Percentiles rank a stretch among this genome's conserved stretches.
Conservation (phyloP, 2,888 invertebrate genomes). For the Lumbricus terrestris region DNA sequence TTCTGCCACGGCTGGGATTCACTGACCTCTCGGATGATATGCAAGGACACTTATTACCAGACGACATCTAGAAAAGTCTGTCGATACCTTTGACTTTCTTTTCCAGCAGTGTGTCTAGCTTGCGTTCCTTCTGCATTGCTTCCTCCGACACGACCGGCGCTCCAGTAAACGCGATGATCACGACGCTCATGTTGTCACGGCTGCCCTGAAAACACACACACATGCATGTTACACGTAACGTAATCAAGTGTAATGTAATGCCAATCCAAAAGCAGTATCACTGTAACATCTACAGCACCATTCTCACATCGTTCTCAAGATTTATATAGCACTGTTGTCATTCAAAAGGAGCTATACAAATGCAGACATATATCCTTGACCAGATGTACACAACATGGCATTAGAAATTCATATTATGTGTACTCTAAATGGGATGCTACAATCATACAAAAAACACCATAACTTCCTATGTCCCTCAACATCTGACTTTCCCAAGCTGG, state of each 20-base stretch:
- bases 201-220: constrained; percentile 73
- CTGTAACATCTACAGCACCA: background rate
- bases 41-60: too few species aligned
- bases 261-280: background rate
- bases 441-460: too few species aligned
- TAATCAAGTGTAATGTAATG: too few species aligned
- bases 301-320: too few species aligned
- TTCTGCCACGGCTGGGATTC: too few species aligned
- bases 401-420: too few species aligned
- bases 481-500: too few species aligned
- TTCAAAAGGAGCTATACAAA: background rate
- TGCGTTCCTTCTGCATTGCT: constrained; percentile 76
- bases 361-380: background rate
- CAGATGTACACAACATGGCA: background rate
- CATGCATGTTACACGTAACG: background rate
- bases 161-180: constrained; percentile 90
- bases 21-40: too few species aligned
- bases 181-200: constrained; percentile 99
- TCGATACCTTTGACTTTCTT: constrained; percentile 37
- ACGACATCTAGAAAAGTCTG: background rate
- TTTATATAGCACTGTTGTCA: background rate
- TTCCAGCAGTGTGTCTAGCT: constrained; percentile 42
- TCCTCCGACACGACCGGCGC: constrained; percentile 85
- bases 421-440: too few species aligned
- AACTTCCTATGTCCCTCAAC: too few species aligned